A percentile compares a stretch with the other conserved stretches of the same genome.
Conservation (phyloP, 2,113 vertebrate genomes). For the Morone chrysops region DNA sequence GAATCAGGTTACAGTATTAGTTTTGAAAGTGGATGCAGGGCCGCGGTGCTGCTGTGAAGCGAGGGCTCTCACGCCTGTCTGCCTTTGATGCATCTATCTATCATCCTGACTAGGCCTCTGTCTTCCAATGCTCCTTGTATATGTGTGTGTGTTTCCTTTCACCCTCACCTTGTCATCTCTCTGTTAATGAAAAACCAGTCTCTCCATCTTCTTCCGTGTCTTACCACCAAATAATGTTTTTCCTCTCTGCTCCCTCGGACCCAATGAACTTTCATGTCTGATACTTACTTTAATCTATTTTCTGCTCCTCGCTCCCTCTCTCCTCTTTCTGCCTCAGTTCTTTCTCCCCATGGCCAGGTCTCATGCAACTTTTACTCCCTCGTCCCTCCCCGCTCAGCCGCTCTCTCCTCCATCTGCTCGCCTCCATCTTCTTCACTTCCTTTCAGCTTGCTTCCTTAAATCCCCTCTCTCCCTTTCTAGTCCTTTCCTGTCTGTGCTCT, state of each 20-base stretch:
- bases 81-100: conserved; percentile 64
- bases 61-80: conserved; percentile 56
- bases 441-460: conserved; percentile 31
- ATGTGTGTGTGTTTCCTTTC: conserved; percentile 35
- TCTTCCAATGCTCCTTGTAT: conserved; percentile 10
- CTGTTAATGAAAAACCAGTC: conserved; percentile 36
- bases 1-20: conserved; percentile 68
- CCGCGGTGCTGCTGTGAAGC: conserved; percentile 33
- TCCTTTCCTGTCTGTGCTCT: not conserved
- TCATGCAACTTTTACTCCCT: conserved; percentile 82
- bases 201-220: conserved; percentile 19
- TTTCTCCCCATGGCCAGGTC: conserved; percentile 73
- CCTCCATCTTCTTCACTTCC: conserved; percentile 39
- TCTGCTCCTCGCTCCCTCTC: conserved; percentile 48
- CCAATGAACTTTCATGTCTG: conserved; percentile 64
- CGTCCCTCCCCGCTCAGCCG: conserved; percentile 50
- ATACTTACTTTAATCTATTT: conserved; percentile 77
- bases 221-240: conserved; percentile 12
- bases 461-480: conserved; percentile 1
- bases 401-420: conserved; percentile 70
- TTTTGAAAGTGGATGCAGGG: conserved; percentile 59
- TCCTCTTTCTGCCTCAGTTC: conserved; percentile 73
- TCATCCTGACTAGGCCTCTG: conserved; percentile 48
- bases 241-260: conserved; percentile 35
- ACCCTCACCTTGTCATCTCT: conserved; percentile 37